Percentiles rank a stretch among this genome's conserved stretches.
Evolutionary conservation across 2,888 invertebrate genomes (phyloP).

Genomic region (Thumatha senex): DNA sequence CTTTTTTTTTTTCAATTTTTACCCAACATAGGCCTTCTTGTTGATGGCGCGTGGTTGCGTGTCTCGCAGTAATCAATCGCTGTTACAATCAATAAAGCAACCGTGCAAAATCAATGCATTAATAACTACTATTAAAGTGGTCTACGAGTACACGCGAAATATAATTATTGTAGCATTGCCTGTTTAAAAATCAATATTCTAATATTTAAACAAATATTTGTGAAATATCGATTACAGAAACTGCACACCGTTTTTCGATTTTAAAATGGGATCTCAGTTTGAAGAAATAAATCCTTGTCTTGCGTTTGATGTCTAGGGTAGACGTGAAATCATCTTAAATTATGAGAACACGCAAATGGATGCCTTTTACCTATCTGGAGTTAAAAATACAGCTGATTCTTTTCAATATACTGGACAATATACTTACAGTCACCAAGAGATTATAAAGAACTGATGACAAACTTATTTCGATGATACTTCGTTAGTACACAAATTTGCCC

Average conservation of each 20-base stretch:
- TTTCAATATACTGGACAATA: too few species aligned
- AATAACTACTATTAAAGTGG: conserved; percentile 53
- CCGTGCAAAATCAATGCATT: conserved; percentile 76
- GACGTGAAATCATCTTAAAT: too few species aligned
- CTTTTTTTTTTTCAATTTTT: conserved; percentile 44
- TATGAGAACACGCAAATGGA: too few species aligned
- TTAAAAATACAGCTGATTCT: too few species aligned
- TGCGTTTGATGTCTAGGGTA: too few species aligned
- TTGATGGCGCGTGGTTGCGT: conserved; percentile 56
- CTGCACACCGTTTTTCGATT: too few species aligned
- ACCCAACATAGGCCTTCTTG: conserved; percentile 45
- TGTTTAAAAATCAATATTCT: conserved; percentile 17
- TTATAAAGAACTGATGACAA: not conserved
- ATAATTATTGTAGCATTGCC: conserved; percentile 40
- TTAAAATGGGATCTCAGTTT: too few species aligned
- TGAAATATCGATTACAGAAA: too few species aligned
- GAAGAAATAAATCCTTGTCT: too few species aligned
- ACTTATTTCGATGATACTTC: not conserved
- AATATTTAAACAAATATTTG: too few species aligned
- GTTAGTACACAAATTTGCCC: conserved; percentile 22
- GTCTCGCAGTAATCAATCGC: conserved; percentile 66
- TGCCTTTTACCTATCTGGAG: too few species aligned
- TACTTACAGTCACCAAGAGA: too few species aligned
- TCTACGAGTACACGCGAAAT: conserved; percentile 51
- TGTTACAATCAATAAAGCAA: conserved; percentile 71